phyloP scores from a whole-genome alignment of 2,888 invertebrate species.

The Melieria picta region DNA sequence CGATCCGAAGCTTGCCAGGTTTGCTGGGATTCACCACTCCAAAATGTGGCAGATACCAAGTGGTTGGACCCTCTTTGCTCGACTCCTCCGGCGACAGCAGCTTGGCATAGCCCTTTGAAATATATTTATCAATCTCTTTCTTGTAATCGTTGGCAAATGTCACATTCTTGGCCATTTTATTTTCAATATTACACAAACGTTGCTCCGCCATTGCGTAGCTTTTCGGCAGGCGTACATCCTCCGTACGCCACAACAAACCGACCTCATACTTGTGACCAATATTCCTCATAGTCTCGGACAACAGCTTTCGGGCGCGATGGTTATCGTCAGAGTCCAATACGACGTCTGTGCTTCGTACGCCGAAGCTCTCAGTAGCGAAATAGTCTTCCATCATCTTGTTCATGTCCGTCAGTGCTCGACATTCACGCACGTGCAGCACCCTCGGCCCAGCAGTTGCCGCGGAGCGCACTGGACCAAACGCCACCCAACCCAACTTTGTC shows the following conservation, averaged over 20 bases:
- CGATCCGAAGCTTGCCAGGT: conserved; percentile 48
- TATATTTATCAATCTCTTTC: conserved; percentile 12
- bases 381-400: no score
- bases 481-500: no score
- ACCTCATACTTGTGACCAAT: conserved; percentile 2
- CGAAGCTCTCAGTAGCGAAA: no score
- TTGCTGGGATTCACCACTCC: conserved; percentile 41
- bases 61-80: background rate
- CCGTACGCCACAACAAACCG: conserved; percentile 5
- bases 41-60: conserved; percentile 17
- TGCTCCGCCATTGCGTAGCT: conserved; percentile 9
- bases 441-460: no score
- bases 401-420: no score
- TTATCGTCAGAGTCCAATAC: conserved; percentile 13
- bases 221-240: conserved; percentile 11
- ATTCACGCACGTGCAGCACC: no score
- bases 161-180: conserved; percentile 2
- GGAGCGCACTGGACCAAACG: no score
- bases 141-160: background rate
- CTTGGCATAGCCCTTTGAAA: background rate
- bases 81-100: conserved; percentile 3
- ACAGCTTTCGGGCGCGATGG: background rate
- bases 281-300: background rate
- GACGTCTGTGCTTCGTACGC: no score
- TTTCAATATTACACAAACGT: background rate